A percentile compares a stretch with the other conserved stretches of the same genome.
Evolutionary conservation across 2,797 vertebrate species (phyloP).

Genomic region (Fratercula arctica): DNA sequence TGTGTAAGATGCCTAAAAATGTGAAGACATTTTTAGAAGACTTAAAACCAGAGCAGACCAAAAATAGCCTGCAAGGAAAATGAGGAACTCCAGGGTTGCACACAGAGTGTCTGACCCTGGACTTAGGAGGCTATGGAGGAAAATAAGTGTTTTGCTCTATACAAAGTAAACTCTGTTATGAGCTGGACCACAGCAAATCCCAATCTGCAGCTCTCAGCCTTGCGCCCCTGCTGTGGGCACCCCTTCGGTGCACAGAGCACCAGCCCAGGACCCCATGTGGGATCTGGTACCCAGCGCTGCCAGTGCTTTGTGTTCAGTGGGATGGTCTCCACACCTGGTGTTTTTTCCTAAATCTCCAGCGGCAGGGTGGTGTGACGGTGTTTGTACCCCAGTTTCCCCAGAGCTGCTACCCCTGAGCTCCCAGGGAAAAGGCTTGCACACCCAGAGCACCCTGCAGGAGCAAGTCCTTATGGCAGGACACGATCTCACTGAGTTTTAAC

Average conservation of each 20-base stretch:
- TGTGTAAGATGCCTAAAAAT: background rate
- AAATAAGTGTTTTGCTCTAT: background rate
- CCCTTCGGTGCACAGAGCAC: accelerated
- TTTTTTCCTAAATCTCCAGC: background rate
- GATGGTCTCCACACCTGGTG: background rate
- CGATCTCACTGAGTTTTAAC: background rate
- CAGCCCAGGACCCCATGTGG: accelerated
- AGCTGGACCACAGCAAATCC: background rate
- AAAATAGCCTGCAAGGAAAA: background rate
- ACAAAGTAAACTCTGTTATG: background rate
- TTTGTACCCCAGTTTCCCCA: background rate
- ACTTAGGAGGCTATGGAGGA: background rate
- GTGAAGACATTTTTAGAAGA: background rate
- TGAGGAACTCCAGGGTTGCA: background rate
- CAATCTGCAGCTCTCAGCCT: background rate
- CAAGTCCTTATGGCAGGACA: background rate
- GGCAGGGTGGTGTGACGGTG: accelerated
- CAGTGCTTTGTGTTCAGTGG: accelerated
- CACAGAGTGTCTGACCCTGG: background rate
- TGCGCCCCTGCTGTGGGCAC: background rate
- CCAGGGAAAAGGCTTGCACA: background rate
- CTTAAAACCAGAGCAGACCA: background rate
- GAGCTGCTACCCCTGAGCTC: background rate
- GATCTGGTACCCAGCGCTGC: background rate
- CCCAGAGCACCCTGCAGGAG: background rate